Evolutionary conservation across 37 sponge, comb jelly and placozoan species (phyloP), one percentile per base, ranked within the genome.

Genomic region (Geodia barretti): DNA sequence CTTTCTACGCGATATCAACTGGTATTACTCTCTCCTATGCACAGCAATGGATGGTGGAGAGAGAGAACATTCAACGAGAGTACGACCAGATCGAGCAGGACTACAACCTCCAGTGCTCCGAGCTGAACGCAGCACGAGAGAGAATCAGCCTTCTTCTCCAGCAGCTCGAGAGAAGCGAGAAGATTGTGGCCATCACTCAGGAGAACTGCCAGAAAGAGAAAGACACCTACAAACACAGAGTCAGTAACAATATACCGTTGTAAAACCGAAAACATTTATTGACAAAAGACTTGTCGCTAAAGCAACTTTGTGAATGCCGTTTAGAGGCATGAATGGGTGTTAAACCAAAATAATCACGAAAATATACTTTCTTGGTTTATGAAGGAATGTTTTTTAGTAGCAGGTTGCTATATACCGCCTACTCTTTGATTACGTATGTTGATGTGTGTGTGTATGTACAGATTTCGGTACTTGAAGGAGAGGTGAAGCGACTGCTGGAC

Each of bases 61-160:
- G 70, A 0, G 81, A 89, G 39, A 30, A 23, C 30, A 79, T 89
- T 1, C 75, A 79, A 71, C 28, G 26, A 3, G 80, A 84, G 36
- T 89, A 89, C 75, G 84, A 74, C 2, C 8, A 72, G 25, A 68
- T 84, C 70, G 90, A 84, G 47, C 67, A 26, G 25, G 85, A 84
- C 35, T 89, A 69, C 71, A 75, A 64, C 75, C 40, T 89, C 41
- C 37, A 26, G 17, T 35, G 38, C 41, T 74, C 68, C 2, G 90
- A 84, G 69, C 71, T 89, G 47, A 84, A 43, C 19, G 90, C 90
- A 29, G 90, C 90, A 23, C 59, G 85, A 60, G 90, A 89, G 38
- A 31, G 90, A 0, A 89, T 89, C 17, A 38, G 35, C 5, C 62
- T 73, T 40, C 76, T 89, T 33, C 76, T 84, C 17, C n/a, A 0